Base-by-base conservation (phyloP, 2,888 invertebrate species). In the Mythimna pallens region DNA sequence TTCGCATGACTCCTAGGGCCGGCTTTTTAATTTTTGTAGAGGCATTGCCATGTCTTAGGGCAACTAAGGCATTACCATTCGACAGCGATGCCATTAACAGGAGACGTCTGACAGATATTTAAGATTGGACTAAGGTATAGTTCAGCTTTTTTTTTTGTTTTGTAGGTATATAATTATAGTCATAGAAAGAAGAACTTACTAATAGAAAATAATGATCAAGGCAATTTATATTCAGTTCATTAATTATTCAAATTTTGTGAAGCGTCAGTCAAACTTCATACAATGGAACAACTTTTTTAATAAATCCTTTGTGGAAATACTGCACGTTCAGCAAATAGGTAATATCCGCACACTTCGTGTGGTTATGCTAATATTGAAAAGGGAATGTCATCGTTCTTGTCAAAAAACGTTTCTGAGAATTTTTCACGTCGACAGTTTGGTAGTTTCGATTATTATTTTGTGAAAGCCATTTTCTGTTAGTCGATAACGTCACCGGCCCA, bases 221-320 rank as follows among this genome's bases (percentile, higher is more conserved):
- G 1, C 30, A 61, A 36, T 22, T 36, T 1, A 30, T 17, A 54
- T n/a, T 40, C 22, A 61, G 20, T 17, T 58, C n/a, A 8, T 63
- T 20, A 52, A 63, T 52, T 72, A 58, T 59, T 73, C 52, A 73
- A 58, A 10, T 20, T 70, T 78, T 62, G 54, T 77, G 67, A 62
- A 54, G 54, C 58, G 47, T 68, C 79, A 65, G 67, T 47, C 2
- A 22, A 50, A 17, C 52, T 10, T 43, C 30, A 52, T 20, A 76
- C 3, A 52, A 65, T 65, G 64, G 14, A 61, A 12, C 25, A 62
- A 72, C 57, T 64, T 57, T 12, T 34, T n/a, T 12, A n/a, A 57
- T 54, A 78, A 78, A 68, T 65, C 65, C n/a, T 78, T 68, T 68
- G 61, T 71, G 8, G 3, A 9, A n/a, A 72, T 71, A 58, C 67